Evolutionary conservation across 92 coral and sea anemone genomes (phyloP).

Genomic region (Zoanthus solanderi): DNA sequence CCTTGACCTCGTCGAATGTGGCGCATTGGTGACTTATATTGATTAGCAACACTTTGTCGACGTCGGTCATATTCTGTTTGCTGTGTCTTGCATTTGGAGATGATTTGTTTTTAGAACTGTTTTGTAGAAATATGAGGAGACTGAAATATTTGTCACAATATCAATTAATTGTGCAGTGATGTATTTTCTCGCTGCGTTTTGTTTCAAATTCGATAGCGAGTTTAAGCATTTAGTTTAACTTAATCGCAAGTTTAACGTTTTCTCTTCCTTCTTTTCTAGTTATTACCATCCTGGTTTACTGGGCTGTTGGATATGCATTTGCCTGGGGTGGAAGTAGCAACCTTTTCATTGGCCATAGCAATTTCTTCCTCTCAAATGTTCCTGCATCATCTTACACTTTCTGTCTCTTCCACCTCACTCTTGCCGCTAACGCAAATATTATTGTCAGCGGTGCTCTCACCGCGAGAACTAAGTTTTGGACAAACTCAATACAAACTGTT

Average conservation of each 20-base stretch:
- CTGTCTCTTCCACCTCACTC: conserved; percentile 54
- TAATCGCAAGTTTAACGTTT: neutral
- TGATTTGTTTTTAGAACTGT: too few relatives aligned
- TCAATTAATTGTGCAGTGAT: too few relatives aligned
- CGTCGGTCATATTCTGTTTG: too few relatives aligned
- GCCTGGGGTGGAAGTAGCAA: conserved; percentile 67
- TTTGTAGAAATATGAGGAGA: too few relatives aligned
- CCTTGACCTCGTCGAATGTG: too few relatives aligned
- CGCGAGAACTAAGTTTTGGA: conserved; percentile 56
- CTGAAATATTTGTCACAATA: too few relatives aligned
- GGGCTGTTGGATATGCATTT: conserved; percentile 61
- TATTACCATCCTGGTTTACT: conserved; percentile 45
- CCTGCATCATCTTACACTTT: conserved; percentile 47
- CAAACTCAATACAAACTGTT: conserved; percentile 44
- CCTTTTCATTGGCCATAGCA: conserved; percentile 52
- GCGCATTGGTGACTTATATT: too few relatives aligned
- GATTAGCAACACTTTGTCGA: too few relatives aligned
- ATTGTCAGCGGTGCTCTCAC: conserved; percentile 67
- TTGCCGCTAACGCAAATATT: conserved; percentile 48
- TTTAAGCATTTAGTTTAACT: too few relatives aligned
- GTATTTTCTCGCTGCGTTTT: too few relatives aligned
- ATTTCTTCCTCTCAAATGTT: conserved; percentile 44
- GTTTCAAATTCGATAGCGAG: too few relatives aligned
- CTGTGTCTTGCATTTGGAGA: too few relatives aligned
- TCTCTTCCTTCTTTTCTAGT: conserved; percentile 9